Percentiles rank a stretch among this genome's conserved stretches.
phyloP scores from a whole-genome alignment of 2,888 invertebrate species.

The Muschampia plurimacula region DNA sequence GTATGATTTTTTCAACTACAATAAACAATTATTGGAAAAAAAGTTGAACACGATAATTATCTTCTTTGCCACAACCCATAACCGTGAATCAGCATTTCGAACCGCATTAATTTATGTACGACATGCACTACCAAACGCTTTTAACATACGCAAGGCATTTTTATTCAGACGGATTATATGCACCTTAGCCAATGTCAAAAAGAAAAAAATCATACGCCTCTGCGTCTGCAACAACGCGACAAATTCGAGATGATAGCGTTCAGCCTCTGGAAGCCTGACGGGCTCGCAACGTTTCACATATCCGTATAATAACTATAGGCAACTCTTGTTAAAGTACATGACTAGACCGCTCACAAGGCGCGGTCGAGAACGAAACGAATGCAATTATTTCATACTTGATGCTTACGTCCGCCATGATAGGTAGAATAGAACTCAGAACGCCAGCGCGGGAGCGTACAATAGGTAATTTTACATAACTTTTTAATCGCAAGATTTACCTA shows the following conservation, averaged over 20 bases:
- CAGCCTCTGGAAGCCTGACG: conserved; percentile 53
- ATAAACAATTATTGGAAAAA: conserved; percentile 32
- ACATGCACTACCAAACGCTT: conserved; percentile 56
- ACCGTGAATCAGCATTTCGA: conserved; percentile 70
- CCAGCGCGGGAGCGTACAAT: conserved; percentile 26
- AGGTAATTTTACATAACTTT: conserved; percentile 12
- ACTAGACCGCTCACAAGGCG: conserved; percentile 73
- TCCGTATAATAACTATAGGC: conserved; percentile 70
- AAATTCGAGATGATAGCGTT: conserved; percentile 68
- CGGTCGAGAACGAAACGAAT: conserved; percentile 64
- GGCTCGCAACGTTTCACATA: conserved; percentile 61
- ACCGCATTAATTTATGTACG: conserved; percentile 55
- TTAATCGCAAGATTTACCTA: conserved; percentile 26
- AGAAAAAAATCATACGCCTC: conserved; percentile 65
- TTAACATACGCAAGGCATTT: conserved; percentile 59
- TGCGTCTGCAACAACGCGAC: conserved; percentile 72
- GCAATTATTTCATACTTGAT: conserved; percentile 78
- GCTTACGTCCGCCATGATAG: conserved; percentile 72
- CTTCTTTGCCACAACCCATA: conserved; percentile 58
- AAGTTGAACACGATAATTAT: conserved; percentile 47
- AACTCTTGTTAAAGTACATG: conserved; percentile 61
- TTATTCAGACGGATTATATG: conserved; percentile 64
- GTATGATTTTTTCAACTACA: conserved; percentile 31
- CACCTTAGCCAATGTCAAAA: conserved; percentile 62
- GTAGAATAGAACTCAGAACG: conserved; percentile 45